These are phyloP conservation scores for Drosophila buzzatii DNA, from an alignment of 2,888 invertebrate species.

Conservation along the genomic window DNA sequence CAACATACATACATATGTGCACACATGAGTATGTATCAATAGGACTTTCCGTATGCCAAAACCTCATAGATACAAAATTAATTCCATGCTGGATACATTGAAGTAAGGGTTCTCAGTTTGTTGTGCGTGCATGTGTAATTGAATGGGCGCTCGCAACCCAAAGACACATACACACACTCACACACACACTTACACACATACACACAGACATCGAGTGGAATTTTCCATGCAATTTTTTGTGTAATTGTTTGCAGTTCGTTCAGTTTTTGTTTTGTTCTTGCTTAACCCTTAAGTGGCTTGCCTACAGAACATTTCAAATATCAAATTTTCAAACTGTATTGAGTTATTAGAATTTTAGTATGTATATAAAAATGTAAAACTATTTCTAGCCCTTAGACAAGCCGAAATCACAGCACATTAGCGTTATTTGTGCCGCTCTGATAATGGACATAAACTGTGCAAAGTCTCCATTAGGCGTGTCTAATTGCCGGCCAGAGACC, in stretches of 20 bases:
- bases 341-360: neutral
- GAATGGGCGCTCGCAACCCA: conserved; percentile 28
- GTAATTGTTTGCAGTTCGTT: conserved; percentile 44
- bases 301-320: neutral
- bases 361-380: neutral
- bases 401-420: neutral
- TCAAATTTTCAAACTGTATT: neutral
- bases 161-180: conserved; percentile 33
- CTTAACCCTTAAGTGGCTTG: conserved; percentile 55
- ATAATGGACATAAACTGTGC: conserved; percentile 6
- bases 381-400: neutral
- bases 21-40: neutral
- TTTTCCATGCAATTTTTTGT: conserved; percentile 78
- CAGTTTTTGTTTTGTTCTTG: conserved; percentile 15
- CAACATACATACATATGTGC: neutral
- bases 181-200: conserved; percentile 22
- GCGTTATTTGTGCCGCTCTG: conserved; percentile 29
- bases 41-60: neutral
- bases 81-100: conserved; percentile 14
- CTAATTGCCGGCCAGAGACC: conserved; percentile 40
- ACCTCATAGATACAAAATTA: conserved; percentile 1
- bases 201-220: conserved; percentile 66
- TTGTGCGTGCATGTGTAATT: conserved; percentile 23
- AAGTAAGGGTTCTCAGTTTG: neutral
- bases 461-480: conserved; percentile 27